Percentiles rank a stretch among this genome's conserved stretches.
phyloP scores from a whole-genome alignment of 2,113 vertebrate genomes.

The Grammomys dolichurus region DNA sequence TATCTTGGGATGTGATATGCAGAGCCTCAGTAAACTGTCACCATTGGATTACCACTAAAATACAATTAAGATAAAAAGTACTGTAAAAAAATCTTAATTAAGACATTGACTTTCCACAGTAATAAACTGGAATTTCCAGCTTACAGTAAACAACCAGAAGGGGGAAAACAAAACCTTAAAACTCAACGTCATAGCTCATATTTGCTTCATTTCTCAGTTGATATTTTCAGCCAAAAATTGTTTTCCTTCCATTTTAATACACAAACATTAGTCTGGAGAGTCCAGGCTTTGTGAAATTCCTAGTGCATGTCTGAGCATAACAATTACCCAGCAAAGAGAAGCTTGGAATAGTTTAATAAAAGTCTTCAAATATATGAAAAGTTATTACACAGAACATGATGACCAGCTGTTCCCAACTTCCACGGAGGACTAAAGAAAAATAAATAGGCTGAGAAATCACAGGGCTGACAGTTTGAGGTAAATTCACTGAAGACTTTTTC shows the following conservation, averaged over 20 bases:
- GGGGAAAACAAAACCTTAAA: neutral
- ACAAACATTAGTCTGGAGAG: conserved; percentile 70
- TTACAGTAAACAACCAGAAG: neutral
- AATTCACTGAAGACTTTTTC: conserved; percentile 61
- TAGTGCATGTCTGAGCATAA: conserved; percentile 65
- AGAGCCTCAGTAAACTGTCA: conserved; percentile 41
- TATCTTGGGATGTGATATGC: conserved; percentile 38
- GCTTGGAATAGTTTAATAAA: conserved; percentile 73
- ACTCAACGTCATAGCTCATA: neutral
- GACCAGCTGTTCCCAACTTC: conserved; percentile 74
- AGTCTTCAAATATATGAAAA: conserved; percentile 79
- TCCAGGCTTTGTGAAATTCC: conserved; percentile 40
- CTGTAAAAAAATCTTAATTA: conserved; percentile 68
- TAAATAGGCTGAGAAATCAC: conserved; percentile 75
- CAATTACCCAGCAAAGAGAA: conserved; percentile 72
- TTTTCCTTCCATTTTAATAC: conserved; percentile 72
- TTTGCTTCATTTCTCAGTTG: conserved; percentile 57
- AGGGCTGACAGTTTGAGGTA: conserved; percentile 50
- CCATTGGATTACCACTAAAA: conserved; percentile 72
- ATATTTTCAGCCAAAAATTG: conserved; percentile 64
- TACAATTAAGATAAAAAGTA: conserved; percentile 61
- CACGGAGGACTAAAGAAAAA: conserved; percentile 67
- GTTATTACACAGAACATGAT: conserved; percentile 76
- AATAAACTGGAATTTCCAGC: conserved; percentile 58
- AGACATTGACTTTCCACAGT: conserved; percentile 61